Percentiles rank a stretch among this genome's conserved stretches.
Evolutionary conservation across 1,140 invertebrate genomes (phyloP).

Genomic region (Pygmarrhopalites habei): DNA sequence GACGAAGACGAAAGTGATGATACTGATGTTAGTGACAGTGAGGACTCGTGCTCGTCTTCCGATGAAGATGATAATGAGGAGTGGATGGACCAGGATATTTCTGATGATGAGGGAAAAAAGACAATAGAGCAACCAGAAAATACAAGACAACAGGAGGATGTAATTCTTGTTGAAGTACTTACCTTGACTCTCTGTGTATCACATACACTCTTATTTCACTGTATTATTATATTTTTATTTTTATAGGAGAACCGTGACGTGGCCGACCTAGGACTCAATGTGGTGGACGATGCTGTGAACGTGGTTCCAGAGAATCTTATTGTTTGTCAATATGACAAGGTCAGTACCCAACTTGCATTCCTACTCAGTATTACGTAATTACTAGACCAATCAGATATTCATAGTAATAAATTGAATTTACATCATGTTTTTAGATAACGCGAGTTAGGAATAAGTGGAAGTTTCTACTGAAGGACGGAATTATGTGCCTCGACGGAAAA

Average conservation of each 20-base stretch:
- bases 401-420: slow-evolving; percentile 27
- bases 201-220: too few species aligned
- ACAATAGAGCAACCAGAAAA: too few species aligned
- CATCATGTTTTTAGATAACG: slow-evolving; percentile 65
- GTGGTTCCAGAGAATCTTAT: slow-evolving; percentile 98
- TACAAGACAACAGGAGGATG: too few species aligned
- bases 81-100: too few species aligned
- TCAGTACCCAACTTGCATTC: slow-evolving; percentile 45
- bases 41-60: too few species aligned
- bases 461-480: slow-evolving; percentile 98
- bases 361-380: too few species aligned
- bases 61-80: too few species aligned
- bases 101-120: too few species aligned
- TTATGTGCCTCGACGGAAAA: slow-evolving; percentile 97
- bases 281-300: slow-evolving; percentile 77
- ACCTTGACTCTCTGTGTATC: too few species aligned
- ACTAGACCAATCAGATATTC: too few species aligned
- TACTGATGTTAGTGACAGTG: too few species aligned
- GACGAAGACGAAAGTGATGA: too few species aligned
- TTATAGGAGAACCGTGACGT: slow-evolving; percentile 85
- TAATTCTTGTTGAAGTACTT: slow-evolving; percentile 58
- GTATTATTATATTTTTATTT: background rate
- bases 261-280: slow-evolving; percentile 89
- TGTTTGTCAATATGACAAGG: slow-evolving; percentile 98
- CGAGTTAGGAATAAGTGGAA: slow-evolving; percentile 98